Base-by-base conservation (phyloP, 2,888 invertebrate genomes). In the Nomada fabriciana region DNA sequence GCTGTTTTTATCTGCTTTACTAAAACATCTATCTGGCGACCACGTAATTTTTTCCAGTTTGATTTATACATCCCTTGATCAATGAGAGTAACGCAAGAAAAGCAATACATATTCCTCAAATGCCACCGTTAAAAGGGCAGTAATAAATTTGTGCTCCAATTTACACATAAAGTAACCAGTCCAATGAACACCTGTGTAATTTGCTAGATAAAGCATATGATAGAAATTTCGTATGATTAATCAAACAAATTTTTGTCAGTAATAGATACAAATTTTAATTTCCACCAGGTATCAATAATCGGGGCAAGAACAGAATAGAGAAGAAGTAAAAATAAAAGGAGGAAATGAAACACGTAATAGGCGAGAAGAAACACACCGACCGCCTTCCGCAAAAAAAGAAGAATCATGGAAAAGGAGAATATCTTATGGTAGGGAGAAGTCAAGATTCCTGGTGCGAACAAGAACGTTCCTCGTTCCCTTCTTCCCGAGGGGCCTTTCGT, bases 371-470 rank as follows among this genome's bases (percentile, higher is more conserved):
- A 23, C 57, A 23, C 20, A 57, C 23, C 57, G 55, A 20, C 11
- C 20, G n/a, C n/a, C 25, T 64, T 52, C 10, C 18, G 42, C 50
- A 53, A 55, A 29, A 13, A 23, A n/a, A 50, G 55, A 73, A 64
- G 42, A 36, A 13, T n/a, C 18, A 25, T 59, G 23, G 36, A 67
- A 53, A 43, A 60, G 50, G 59, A 18, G 59, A 72, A 60, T 50
- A 53, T 43, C 61, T 60, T 53, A 47, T 82, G 55, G 76, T 63
- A 67, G 78, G 72, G 65, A n/a, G 42, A 72, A 72, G 55, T 9
- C 29, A 61, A 57, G 86, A 79, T 83, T 83, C 83, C 88, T 80
- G 82, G 83, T 60, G 86, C 72, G 83, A 85, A 76, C 73, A 81
- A 84, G 80, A 85, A 73, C 70, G 76, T 70, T 60, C 20, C 73